Evolutionary conservation across 2,113 vertebrate species (phyloP).

Genomic region (Theristicus caerulescens): DNA sequence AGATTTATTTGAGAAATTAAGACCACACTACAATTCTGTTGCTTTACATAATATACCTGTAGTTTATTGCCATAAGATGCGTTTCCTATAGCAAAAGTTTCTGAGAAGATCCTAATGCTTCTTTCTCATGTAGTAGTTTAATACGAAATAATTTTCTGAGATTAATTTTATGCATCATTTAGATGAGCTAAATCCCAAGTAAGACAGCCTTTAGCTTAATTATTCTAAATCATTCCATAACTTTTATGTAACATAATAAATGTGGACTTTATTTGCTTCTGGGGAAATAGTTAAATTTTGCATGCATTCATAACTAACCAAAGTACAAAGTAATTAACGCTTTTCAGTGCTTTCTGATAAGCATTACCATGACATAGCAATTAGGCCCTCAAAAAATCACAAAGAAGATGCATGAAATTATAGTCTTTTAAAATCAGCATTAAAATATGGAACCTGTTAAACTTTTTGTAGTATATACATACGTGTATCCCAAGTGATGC

Average conservation of each 20-base stretch:
- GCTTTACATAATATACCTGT: not conserved
- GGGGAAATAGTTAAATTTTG: conserved; percentile 72
- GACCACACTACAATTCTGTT: not conserved
- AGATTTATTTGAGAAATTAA: not conserved
- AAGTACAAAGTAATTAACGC: conserved; percentile 78
- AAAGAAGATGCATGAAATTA: conserved; percentile 68
- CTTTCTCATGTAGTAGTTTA: not conserved
- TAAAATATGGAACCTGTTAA: conserved; percentile 53
- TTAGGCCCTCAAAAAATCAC: conserved; percentile 71
- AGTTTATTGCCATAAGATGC: not conserved
- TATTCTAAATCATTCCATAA: conserved; percentile 75
- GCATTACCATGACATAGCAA: conserved; percentile 70
- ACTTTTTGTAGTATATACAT: not conserved
- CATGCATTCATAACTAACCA: conserved; percentile 66
- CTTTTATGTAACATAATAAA: conserved; percentile 75
- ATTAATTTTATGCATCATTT: conserved; percentile 63
- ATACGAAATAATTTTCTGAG: conserved; percentile 41
- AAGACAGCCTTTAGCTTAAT: conserved; percentile 63
- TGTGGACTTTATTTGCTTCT: conserved; percentile 73
- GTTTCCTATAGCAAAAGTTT: not conserved
- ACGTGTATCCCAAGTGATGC: not conserved
- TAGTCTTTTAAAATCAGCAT: conserved; percentile 49
- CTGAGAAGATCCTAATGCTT: not conserved
- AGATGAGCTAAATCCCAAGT: conserved; percentile 49
- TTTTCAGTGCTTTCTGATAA: conserved; percentile 76